Base-by-base conservation (phyloP, 2,113 vertebrate species). In the Zosterops pallidus region DNA sequence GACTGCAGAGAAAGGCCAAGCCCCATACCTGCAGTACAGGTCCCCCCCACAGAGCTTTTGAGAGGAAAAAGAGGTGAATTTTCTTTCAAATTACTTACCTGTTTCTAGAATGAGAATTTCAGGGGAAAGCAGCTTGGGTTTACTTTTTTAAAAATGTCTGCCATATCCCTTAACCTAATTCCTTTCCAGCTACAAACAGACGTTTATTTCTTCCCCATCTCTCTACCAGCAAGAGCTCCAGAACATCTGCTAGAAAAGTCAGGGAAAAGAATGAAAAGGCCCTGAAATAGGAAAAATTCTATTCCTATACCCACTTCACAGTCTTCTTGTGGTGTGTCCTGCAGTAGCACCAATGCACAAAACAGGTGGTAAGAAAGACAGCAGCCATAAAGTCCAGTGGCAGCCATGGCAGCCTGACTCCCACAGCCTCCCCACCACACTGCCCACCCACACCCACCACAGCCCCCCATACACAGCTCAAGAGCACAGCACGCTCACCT, bases 1-100 rank as follows among this genome's bases (percentile, higher is more conserved):
- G 4, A 49, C 65, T 28, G 10, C 60, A 52, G 10, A 17, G n/a
- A 35, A 33, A 69, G 46, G 29, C 37, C 0, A 0, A 47, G 25
- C n/a, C 10, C 23, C 4, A 42, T 21, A 31, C 12, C 22, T 9
- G 5, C 18, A 46, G 33, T 2, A 7, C 14, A 20, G 41, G 28
- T 25, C 44, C 41, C 28, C n/a, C n/a, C 6, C 14, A 7, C 19
- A 14, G 42, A 25, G 39, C 25, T 88, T 75, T 19, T 11, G 21
- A 71, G 71, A 55, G 49, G 28, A 17, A 17, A 33, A 56, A 56
- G 21, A 77, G 33, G 5, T 23, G 13, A n/a, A 29, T 59, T 86
- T 56, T 39, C 76, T 52, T 80, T 72, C 49, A 33, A 65, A 49
- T 56, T 25, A 47, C 6, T 53, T n/a, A 8, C 9, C 15, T 19